phyloP scores from a whole-genome alignment of 2,797 vertebrate species.

The Trichosurus vulpecula region DNA sequence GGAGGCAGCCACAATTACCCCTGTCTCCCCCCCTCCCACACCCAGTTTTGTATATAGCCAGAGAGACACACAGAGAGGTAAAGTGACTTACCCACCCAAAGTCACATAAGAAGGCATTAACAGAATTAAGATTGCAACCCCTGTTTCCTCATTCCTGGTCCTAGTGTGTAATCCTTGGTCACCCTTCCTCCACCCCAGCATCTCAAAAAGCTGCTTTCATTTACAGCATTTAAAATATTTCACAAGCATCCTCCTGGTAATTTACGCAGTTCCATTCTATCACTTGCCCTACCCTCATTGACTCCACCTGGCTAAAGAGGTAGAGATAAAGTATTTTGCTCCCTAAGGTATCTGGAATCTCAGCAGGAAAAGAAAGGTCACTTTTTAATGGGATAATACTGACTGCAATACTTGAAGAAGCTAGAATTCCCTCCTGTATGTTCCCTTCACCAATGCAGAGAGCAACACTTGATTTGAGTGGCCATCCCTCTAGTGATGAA shows the following conservation, averaged over 20 bases:
- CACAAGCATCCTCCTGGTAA: neutral
- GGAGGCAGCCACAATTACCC: neutral
- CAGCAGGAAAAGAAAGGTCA: neutral
- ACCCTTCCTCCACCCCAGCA: neutral
- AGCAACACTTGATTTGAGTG: neutral
- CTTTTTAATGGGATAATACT: neutral
- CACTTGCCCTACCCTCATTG: neutral
- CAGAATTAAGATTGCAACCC: neutral
- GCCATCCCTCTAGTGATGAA: neutral
- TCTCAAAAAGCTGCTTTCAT: neutral
- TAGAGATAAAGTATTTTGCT: neutral
- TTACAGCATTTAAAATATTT: neutral
- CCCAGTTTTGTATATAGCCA: neutral
- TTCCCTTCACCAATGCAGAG: neutral
- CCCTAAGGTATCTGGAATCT: neutral
- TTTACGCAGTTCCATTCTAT: neutral
- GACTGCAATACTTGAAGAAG: neutral
- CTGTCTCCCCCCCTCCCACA: too few relatives aligned
- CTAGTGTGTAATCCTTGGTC: neutral
- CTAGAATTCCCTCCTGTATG: neutral
- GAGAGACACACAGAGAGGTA: neutral
- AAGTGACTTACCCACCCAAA: neutral
- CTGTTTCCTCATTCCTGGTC: neutral
- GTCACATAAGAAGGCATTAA: neutral
- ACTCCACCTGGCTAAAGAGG: neutral